A percentile compares a stretch with the other conserved stretches of the same genome.
Conservation (phyloP, 2,797 vertebrate genomes). For the Karalla daura region DNA sequence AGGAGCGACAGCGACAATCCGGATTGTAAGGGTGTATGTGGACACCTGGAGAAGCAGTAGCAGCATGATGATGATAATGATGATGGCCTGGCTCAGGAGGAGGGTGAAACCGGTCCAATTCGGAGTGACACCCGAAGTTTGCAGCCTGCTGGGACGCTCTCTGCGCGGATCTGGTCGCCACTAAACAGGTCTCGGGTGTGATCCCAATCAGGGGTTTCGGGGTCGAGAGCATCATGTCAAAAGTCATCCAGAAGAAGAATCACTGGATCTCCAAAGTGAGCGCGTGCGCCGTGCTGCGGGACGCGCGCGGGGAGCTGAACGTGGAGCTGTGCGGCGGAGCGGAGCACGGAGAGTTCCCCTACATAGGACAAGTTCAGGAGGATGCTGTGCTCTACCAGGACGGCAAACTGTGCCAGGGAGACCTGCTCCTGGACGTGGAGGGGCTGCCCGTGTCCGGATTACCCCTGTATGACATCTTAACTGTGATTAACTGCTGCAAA, state of each 20-base stretch:
- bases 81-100: constrained; percentile 54
- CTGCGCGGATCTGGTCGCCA: constrained; percentile 57
- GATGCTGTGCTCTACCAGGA: constrained; percentile 76
- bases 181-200: too few relatives aligned
- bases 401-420: constrained; percentile 83
- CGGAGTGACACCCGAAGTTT: constrained; percentile 71
- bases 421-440: constrained; percentile 91
- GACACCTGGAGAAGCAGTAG: constrained; percentile 34
- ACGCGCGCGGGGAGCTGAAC: constrained; percentile 83
- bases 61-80: too few relatives aligned
- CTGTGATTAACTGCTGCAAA: constrained; percentile 86
- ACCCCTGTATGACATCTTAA: constrained; percentile 91
- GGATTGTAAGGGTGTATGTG: constrained; percentile 40
- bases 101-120: constrained; percentile 51
- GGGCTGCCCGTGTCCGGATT: constrained; percentile 91
- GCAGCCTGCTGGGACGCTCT: constrained; percentile 38
- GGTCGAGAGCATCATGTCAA: constrained; percentile 83
- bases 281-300: constrained; percentile 83
- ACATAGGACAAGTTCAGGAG: constrained; percentile 80
- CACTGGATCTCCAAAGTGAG: constrained; percentile 91
- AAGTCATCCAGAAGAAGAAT: constrained; percentile 91
- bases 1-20: constrained; percentile 41
- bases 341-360: constrained; percentile 91
- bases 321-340: constrained; percentile 90
- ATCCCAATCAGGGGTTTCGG: constrained; percentile 70